Percentiles rank a stretch among this genome's conserved stretches.
These are phyloP conservation scores for Cataglyphis albicans DNA, from an alignment of 2,888 invertebrate genomes.

Conservation along the genomic window DNA sequence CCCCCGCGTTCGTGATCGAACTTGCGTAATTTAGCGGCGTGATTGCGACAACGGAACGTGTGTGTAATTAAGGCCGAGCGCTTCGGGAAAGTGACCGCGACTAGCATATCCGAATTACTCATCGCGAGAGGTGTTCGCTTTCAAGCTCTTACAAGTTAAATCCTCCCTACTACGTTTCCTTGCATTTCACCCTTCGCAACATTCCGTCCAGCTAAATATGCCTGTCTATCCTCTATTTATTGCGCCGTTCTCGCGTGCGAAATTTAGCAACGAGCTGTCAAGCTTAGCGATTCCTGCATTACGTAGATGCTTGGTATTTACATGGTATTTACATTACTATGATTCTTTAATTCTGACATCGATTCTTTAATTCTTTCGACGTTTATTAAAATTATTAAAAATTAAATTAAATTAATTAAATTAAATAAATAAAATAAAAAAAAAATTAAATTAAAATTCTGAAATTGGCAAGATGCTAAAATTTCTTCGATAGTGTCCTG, in stretches of 20 bases:
- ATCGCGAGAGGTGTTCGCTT: constrained; percentile 11
- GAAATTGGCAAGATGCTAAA: not conserved
- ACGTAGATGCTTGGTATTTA: no score
- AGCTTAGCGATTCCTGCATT: not conserved
- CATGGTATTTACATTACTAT: not conserved
- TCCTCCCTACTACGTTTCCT: not conserved
- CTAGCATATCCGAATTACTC: constrained; percentile 33
- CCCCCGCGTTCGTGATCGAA: not conserved
- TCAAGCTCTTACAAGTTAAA: not conserved
- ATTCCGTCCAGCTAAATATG: constrained; percentile 36
- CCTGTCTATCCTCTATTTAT: constrained; percentile 34
- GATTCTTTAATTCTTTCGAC: not conserved
- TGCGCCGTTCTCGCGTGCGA: not conserved
- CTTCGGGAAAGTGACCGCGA: constrained; percentile 32
- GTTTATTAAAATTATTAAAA: not conserved
- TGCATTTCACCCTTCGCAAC: not conserved
- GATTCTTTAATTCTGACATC: not conserved
- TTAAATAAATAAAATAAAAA: not conserved
- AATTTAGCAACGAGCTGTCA: not conserved
- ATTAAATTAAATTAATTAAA: no score
- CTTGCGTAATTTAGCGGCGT: constrained; percentile 4
- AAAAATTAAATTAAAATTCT: not conserved
- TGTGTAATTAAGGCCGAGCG: constrained; percentile 14
- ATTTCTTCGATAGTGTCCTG: not conserved
- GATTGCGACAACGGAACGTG: constrained; percentile 25